Base-by-base conservation (phyloP, 2,113 vertebrate genomes). In the Cervus canadensis region DNA sequence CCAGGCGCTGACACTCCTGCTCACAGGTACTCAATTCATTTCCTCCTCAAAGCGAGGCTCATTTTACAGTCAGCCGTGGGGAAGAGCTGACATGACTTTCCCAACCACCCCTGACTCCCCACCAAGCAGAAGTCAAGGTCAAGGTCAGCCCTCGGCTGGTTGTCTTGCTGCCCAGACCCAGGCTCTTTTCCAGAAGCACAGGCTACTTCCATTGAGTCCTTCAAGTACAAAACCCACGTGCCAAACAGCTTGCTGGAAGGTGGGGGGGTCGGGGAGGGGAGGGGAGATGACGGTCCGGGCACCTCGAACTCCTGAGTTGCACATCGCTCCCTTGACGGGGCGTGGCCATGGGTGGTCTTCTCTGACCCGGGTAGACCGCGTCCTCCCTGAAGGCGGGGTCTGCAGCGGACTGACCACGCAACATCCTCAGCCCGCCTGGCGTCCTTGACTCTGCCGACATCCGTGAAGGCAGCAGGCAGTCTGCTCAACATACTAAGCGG, bases 371-470 rank as follows among this genome's bases (percentile, higher is more conserved):
- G 14, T 19, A 36, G 91, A 57, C 30, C 1, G 2, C 2, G 40
- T 50, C 64, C 9, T 50, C 50, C 43, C 79, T 57, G 79, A 50
- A 57, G 67, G 36, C 4, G 1, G 52, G 36, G 56, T 25, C 17
- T 28, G 43, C n/a, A 6, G 54, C 1, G 2, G 5, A 16, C 13
- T 28, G 48, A 30, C 15, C 23, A 21, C 0, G 0, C 45, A 2
- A 4, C 30, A 12, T 10, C 25, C 48, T 64, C 64, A 36, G 50
- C 50, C 78, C 6, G 30, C 71, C n/a, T 5, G 5, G 33, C 26
- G 10, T 10, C 28, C 11, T 2, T 40, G 52, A 74, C 43, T 81
- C 16, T 0, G 0, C 10, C 26, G 28, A 43, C 9, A 56, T 25
- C 28, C 19, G 28, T 36, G 78, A 54, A 36, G 28, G 48, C 21